Evolutionary conservation across 1,140 invertebrate genomes (phyloP), one percentile per base, ranked within the genome.

Genomic region (Achroia grisella): DNA sequence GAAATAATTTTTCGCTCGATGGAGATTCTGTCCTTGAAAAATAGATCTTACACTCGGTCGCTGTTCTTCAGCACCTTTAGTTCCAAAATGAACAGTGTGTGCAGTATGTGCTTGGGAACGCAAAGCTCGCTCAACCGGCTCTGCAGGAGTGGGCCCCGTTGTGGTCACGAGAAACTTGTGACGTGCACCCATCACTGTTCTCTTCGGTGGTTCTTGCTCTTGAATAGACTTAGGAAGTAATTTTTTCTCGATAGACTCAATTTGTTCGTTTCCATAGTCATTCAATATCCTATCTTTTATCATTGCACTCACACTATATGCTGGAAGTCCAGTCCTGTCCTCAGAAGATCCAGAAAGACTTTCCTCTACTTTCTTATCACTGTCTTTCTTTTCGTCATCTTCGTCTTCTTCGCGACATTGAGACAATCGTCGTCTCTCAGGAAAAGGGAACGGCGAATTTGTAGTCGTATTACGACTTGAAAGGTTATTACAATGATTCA

Each of bases 341-440:
- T n/a, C n/a, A n/a, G n/a, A n/a, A n/a, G n/a, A n/a, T n/a, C n/a
- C n/a, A n/a, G n/a, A n/a, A n/a, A n/a, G 17, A 6, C 17, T 6
- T 23, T 6, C 17, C 17, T 23, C 17, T 23, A 23, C 17, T 6
- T 23, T 23, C 6, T 6, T 23, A 28, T 56, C 48, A 31, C 39
- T 41, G 54, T 81, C 69, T 71, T 76, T 81, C 23, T 59, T 90
- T 35, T 92, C 92, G 42, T 91, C 90, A 27, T 92, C 90, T 71
- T 94, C 93, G 59, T 94, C 93, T 78, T 94, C 93, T 61, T 94
- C 93, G 23, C 91, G 89, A 66, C 93, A 94, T 73, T 94, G 92
- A 4, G 93, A 94, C 39, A 94, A 71, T 1, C 93, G 88, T n/a
- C 93, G 87, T 0, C 89, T 75, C 76, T 91, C 91, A 66, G 88